These are phyloP conservation scores for Brenthis daphne DNA, from an alignment of 2,888 invertebrate genomes.

Conservation along the genomic window DNA sequence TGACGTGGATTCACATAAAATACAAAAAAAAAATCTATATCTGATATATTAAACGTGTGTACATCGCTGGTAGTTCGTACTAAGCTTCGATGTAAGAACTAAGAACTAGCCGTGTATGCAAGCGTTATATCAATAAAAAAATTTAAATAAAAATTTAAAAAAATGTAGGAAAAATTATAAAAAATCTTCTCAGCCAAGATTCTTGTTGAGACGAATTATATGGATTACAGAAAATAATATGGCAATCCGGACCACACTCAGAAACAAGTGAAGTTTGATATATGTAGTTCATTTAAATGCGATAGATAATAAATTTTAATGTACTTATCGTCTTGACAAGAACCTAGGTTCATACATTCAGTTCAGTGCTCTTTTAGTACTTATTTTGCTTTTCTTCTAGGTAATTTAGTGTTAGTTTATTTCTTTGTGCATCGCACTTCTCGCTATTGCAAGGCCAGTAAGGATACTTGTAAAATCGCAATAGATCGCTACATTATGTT, in stretches of 20 bases:
- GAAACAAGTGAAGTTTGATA: too few species aligned
- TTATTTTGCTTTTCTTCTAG: conserved; percentile 45
- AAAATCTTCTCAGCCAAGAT: conserved; percentile 55
- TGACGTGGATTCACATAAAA: conserved; percentile 58
- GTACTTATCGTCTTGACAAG: conserved; percentile 24
- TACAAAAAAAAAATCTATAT: conserved; percentile 58
- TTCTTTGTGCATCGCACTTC: conserved; percentile 33
- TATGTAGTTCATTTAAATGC: too few species aligned
- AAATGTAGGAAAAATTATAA: conserved; percentile 66
- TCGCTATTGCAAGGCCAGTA: conserved; percentile 39
- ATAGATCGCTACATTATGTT: not conserved
- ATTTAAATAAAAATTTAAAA: conserved; percentile 64
- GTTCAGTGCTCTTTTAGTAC: conserved; percentile 48
- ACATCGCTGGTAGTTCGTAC: conserved; percentile 30
- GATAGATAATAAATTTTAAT: not conserved
- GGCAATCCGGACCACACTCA: not conserved
- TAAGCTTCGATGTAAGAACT: conserved; percentile 40
- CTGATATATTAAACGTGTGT: conserved; percentile 27
- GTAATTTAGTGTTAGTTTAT: conserved; percentile 34
- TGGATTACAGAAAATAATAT: not conserved
- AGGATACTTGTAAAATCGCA: conserved; percentile 15
- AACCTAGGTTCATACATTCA: conserved; percentile 24
- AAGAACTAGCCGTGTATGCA: conserved; percentile 47
- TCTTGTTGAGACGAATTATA: conserved; percentile 51
- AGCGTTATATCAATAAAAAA: conserved; percentile 63